A percentile compares a stretch with the other conserved stretches of the same genome.
Conservation (phyloP, 2,888 invertebrate genomes). For the Rhamnusium bicolor region DNA sequence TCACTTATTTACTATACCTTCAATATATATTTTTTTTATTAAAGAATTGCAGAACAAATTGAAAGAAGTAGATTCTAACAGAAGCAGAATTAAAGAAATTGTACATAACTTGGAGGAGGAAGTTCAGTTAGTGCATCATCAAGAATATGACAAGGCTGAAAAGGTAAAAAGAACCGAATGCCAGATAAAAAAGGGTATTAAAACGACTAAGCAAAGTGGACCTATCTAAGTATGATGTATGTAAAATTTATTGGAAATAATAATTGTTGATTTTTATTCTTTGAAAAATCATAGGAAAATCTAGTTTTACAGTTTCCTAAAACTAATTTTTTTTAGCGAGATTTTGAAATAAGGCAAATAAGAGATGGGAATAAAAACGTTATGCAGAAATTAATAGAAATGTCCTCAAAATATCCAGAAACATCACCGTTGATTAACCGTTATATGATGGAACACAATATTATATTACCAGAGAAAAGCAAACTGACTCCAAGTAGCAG, state of each 20-base stretch:
- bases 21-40: constrained; percentile 24
- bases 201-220: constrained; percentile 67
- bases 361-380: constrained; percentile 75
- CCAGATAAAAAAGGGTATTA: constrained; percentile 67
- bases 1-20: no score
- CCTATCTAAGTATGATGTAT: constrained; percentile 64
- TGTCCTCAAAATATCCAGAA: constrained; percentile 65
- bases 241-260: no score
- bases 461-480: constrained; percentile 59
- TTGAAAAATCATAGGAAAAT: neutral
- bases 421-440: constrained; percentile 61
- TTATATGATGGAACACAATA: constrained; percentile 60
- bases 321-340: constrained; percentile 69
- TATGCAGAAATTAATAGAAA: constrained; percentile 74
- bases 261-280: constrained; percentile 17
- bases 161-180: constrained; percentile 72
- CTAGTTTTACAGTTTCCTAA: neutral
- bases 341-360: constrained; percentile 75
- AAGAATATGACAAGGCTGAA: constrained; percentile 63
- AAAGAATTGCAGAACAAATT: constrained; percentile 39
- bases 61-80: constrained; percentile 36
- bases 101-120: constrained; percentile 58
- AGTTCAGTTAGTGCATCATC: constrained; percentile 54
- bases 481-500: no score
- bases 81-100: constrained; percentile 49